Percentiles rank a stretch among this genome's conserved stretches.
Conservation (phyloP, 1,140 invertebrate genomes). For the Zaprionus camerounensis region DNA sequence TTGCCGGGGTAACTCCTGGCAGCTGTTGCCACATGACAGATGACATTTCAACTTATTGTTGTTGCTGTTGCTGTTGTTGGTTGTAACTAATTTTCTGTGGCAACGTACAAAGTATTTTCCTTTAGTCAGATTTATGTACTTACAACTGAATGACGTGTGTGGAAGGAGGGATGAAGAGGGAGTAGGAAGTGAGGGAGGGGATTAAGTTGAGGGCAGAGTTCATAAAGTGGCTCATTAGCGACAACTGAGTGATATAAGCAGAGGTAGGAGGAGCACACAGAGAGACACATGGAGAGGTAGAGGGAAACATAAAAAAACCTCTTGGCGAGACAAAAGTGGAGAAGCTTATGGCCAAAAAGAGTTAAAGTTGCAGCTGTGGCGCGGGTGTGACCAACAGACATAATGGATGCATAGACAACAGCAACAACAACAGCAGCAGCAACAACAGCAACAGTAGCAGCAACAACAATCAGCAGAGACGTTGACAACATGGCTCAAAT, state of each 20-base stretch:
- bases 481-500: conserved; percentile 81
- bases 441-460: conserved; percentile 37
- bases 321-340: conserved; percentile 52
- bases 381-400: conserved; percentile 65
- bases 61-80: conserved; percentile 57
- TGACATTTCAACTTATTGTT: conserved; percentile 67
- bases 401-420: conserved; percentile 68
- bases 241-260: conserved; percentile 60
- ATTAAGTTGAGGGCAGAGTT: conserved; percentile 20
- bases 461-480: conserved; percentile 40
- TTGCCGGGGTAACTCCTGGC: conserved; percentile 23
- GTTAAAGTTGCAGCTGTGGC: conserved; percentile 16
- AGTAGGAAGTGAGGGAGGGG: neutral
- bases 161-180: neutral
- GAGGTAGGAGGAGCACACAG: conserved; percentile 40
- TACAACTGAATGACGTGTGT: neutral
- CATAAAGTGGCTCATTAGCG: conserved; percentile 69
- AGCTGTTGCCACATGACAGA: conserved; percentile 72
- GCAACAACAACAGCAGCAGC: conserved; percentile 50
- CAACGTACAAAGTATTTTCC: conserved; percentile 57
- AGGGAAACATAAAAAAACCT: conserved; percentile 29
- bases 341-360: conserved; percentile 28
- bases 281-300: neutral
- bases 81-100: conserved; percentile 75
- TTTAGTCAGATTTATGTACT: conserved; percentile 62